Percentiles rank a stretch among this genome's conserved stretches.
Conservation (phyloP, 1,140 invertebrate species). For the Lasioglossum baleicum region DNA sequence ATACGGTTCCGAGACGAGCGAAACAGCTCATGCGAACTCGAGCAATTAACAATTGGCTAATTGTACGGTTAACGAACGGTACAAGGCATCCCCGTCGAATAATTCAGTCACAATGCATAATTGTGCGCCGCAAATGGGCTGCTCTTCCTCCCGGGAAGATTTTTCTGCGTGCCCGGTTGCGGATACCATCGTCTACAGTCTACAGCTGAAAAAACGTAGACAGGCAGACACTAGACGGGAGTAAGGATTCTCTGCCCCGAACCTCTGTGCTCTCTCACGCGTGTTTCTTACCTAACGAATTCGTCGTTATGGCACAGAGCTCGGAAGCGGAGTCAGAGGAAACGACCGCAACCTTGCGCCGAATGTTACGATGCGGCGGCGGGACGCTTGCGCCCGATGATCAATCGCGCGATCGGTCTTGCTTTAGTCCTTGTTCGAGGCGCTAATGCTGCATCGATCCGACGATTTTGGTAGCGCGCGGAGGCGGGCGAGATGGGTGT, state of each 20-base stretch:
- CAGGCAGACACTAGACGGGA: no score
- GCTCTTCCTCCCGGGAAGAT: slow-evolving; percentile 44
- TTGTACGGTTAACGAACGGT: slow-evolving; percentile 61
- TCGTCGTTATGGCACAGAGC: neutral
- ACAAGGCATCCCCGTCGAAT: slow-evolving; percentile 50
- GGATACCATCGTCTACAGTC: neutral
- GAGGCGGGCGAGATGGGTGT: no score
- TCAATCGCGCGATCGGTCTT: slow-evolving; percentile 4
- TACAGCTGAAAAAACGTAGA: neutral
- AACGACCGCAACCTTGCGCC: slow-evolving; percentile 19
- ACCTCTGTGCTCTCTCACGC: slow-evolving; percentile 20
- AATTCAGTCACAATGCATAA: slow-evolving; percentile 63
- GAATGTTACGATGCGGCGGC: slow-evolving; percentile 2
- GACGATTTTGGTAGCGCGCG: no score
- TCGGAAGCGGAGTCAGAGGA: slow-evolving; percentile 13
- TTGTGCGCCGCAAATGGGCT: slow-evolving; percentile 53
- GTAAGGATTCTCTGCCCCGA: neutral
- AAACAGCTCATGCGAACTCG: slow-evolving; percentile 57
- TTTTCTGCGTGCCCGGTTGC: slow-evolving; percentile 22
- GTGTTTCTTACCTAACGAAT: slow-evolving; percentile 48
- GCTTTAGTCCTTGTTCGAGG: neutral
- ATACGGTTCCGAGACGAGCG: slow-evolving; percentile 32
- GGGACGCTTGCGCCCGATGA: slow-evolving; percentile 9
- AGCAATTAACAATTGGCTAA: slow-evolving; percentile 66
- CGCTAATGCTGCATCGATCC: neutral